phyloP scores from a whole-genome alignment of 2,113 vertebrate genomes.

The Thinocorus orbignyianus region DNA sequence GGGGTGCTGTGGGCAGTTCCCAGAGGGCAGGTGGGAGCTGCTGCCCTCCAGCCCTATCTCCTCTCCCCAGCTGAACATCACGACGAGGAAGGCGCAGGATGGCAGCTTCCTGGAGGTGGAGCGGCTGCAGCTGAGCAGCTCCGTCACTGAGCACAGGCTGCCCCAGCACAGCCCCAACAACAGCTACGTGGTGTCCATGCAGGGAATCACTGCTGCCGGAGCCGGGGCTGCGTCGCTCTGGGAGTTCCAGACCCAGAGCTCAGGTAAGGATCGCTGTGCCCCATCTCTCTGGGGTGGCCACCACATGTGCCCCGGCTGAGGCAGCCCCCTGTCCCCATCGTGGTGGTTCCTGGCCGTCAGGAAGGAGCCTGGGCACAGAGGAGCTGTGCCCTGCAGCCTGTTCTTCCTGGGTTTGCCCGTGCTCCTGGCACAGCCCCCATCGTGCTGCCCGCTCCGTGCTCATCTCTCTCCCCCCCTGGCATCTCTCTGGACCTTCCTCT shows the following conservation, averaged over 20 bases:
- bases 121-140: neutral
- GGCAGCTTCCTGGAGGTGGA: neutral
- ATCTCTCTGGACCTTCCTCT: neutral
- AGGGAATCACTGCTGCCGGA: neutral
- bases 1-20: neutral
- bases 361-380: neutral
- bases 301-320: fast-evolving
- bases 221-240: neutral
- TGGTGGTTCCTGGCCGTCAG: fast-evolving
- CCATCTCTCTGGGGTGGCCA: fast-evolving
- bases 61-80: neutral
- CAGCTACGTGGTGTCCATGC: neutral
- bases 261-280: neutral
- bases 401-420: neutral
- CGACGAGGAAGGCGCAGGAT: fast-evolving
- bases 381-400: neutral
- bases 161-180: neutral
- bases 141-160: neutral
- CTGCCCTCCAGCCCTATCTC: neutral
- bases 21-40: neutral
- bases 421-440: neutral
- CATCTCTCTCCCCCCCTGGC: neutral
- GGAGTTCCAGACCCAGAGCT: neutral
- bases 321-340: neutral
- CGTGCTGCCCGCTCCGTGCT: neutral